Evolutionary conservation across 1,140 invertebrate species (phyloP).

Genomic region (Liolophura sinensis): DNA sequence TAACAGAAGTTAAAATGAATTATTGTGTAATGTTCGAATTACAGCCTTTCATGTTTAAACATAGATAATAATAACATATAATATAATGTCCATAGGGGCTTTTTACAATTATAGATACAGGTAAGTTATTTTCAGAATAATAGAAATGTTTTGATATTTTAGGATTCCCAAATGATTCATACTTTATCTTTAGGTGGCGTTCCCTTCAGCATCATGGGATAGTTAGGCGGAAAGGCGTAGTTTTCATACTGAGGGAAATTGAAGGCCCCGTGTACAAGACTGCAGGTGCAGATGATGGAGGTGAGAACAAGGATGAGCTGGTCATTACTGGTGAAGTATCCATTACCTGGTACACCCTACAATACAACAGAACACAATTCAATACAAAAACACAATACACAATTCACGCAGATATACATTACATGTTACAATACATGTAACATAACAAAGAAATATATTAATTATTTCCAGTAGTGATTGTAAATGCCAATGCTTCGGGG

Average conservation of each 20-base stretch:
- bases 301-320: constrained; percentile 51
- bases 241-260: constrained; percentile 54
- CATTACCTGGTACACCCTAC: constrained; percentile 33
- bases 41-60: no score
- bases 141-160: no score
- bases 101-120: no score
- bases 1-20: no score
- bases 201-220: constrained; percentile 52
- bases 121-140: no score
- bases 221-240: constrained; percentile 60
- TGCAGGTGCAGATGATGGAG: constrained; percentile 56
- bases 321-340: constrained; percentile 30
- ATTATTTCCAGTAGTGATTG: no score
- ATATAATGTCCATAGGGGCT: no score
- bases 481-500: neutral
- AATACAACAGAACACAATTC: neutral
- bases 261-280: constrained; percentile 57
- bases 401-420: no score
- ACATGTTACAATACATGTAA: no score
- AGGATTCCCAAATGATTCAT: neutral
- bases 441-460: no score
- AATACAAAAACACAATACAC: neutral
- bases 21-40: no score
- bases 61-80: no score
- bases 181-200: constrained; percentile 55